phyloP scores from a whole-genome alignment of 2,888 invertebrate genomes.

The Teleogryllus oceanicus region DNA sequence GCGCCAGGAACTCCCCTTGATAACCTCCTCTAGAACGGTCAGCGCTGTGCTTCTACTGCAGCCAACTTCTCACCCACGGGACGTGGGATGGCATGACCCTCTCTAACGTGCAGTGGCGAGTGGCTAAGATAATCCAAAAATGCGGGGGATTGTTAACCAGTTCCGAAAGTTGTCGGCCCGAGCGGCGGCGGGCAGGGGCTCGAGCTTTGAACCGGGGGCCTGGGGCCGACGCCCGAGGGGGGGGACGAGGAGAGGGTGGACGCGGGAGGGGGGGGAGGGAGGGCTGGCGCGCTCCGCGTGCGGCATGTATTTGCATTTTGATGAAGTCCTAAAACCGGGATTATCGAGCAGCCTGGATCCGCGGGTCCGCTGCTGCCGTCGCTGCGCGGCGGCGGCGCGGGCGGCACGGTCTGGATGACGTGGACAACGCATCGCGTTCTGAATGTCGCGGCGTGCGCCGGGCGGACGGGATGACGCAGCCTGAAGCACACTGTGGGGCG shows the following conservation, averaged over 20 bases:
- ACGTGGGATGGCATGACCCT: too few relatives aligned
- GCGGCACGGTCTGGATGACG: too few relatives aligned
- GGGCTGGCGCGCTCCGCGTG: conserved; percentile 21
- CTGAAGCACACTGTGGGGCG: too few relatives aligned
- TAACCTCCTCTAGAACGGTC: too few relatives aligned
- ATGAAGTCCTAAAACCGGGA: conserved; percentile 32
- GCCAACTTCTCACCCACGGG: too few relatives aligned
- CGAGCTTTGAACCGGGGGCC: neutral
- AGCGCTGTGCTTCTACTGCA: too few relatives aligned
- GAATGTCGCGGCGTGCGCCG: too few relatives aligned
- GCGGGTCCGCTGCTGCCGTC: neutral
- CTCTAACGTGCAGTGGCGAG: too few relatives aligned
- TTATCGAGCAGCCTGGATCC: conserved; percentile 27
- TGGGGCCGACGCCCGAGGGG: neutral
- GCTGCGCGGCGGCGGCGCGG: neutral
- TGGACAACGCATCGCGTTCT: too few relatives aligned
- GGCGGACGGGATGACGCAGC: too few relatives aligned
- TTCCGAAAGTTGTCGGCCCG: neutral
- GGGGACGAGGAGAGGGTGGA: neutral
- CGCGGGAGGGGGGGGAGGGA: neutral
- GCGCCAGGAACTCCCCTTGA: too few relatives aligned
- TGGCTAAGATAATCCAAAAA: neutral
- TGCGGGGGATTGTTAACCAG: neutral
- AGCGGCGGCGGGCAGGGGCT: neutral
- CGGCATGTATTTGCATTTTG: conserved; percentile 34